Conservation (phyloP, 2,113 vertebrate genomes). For the Geococcyx californianus region DNA sequence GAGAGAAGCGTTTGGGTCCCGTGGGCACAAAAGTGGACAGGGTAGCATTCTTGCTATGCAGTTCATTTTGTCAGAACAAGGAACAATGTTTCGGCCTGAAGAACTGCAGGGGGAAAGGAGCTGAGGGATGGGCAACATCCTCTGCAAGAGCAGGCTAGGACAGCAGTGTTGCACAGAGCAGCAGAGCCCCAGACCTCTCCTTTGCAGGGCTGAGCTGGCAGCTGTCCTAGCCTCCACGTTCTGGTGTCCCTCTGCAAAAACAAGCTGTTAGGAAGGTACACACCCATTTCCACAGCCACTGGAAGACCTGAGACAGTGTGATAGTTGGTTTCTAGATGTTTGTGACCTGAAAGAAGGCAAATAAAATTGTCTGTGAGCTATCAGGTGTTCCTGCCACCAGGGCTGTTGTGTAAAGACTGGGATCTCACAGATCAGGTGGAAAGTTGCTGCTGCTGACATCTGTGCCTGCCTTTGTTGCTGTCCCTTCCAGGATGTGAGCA, state of each 20-base stretch:
- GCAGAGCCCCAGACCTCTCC: neutral
- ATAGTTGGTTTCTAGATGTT: neutral
- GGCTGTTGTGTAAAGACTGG: neutral
- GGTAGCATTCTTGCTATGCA: neutral
- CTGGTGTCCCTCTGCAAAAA: neutral
- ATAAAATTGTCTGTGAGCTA: neutral
- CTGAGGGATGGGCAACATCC: neutral
- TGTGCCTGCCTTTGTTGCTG: neutral
- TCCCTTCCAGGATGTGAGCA: neutral
- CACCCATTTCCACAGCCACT: neutral
- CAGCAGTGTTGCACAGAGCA: accelerated
- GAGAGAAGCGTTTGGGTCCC: neutral
- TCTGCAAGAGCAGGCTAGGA: neutral
- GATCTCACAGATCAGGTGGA: neutral
- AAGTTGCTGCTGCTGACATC: neutral
- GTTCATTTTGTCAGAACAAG: neutral
- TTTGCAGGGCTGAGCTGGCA: neutral
- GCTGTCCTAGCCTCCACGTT: neutral
- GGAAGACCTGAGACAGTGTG: neutral
- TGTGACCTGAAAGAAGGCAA: neutral
- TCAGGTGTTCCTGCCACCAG: neutral
- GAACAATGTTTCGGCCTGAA: neutral
- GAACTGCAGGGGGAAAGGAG: neutral
- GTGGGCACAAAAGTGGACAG: accelerated
- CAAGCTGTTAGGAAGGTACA: neutral